Base-by-base conservation (phyloP, 2,797 vertebrate genomes). In the Falco peregrinus region DNA sequence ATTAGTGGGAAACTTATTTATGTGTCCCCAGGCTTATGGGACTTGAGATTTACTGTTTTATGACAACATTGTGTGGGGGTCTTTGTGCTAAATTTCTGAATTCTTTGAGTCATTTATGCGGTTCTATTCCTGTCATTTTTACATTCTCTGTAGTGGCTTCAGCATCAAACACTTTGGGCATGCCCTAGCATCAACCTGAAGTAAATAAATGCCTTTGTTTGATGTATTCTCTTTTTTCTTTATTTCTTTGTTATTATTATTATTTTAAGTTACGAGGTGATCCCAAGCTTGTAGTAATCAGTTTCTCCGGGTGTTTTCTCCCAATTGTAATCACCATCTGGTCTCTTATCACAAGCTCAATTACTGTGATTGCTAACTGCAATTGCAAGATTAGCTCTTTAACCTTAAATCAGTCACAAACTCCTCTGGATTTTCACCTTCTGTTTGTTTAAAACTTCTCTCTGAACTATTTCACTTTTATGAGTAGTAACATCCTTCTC, bases 361-460 rank as follows among this genome's bases (percentile, higher is more conserved):
- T 93, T 94, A 94, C 68, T 1, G 0, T 89, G 92, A 91, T 89
- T 89, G 78, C 56, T 94, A 92, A 92, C 83, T 89, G 64, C 67
- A 95, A 68, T 64, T 93, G 86, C 53, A 93, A 90, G 75, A 80
- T 85, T 89, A 93, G 56, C 68, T 94, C 37, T 93, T 93, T 87
- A 94, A 90, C 78, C 84, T 89, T 95, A 92, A 92, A 93, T 89
- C 84, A 87, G 54, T 43, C 87, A 68, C 68, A 83, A 74, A 64
- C 33, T 87, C 71, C 75, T 95, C 45, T 85, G 41, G 56, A 84
- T 94, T 92, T 96, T 87, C 56, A 92, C 45, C 64, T 87, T 93
- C 71, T 95, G n/a, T 82, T 92, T 93, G 74, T 80, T 95, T 90
- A 94, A 95, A 92, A 92, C 74, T 83, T 92, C 71, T 79, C 51